Evolutionary conservation across 1,140 invertebrate species (phyloP).

Genomic region (Lerema accius): DNA sequence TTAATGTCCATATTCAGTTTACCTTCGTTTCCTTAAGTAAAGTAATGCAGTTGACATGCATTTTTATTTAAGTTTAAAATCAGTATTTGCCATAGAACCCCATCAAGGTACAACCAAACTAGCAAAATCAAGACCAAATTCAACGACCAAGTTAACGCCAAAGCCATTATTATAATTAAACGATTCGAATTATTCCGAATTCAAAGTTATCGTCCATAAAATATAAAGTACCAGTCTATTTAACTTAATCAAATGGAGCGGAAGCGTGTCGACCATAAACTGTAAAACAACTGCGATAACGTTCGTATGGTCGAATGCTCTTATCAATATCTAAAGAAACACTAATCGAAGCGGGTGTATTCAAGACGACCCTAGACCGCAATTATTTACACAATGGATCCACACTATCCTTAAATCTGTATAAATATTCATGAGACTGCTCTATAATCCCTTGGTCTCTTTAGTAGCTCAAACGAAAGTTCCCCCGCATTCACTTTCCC

Average conservation of each 20-base stretch:
- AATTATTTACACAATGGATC: slow-evolving; percentile 59
- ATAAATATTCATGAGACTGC: slow-evolving; percentile 70
- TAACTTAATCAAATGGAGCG: neutral
- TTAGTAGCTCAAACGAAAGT: slow-evolving; percentile 54
- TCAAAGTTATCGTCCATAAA: neutral
- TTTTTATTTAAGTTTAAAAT: no score
- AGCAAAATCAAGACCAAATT: neutral
- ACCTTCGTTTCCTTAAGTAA: no score
- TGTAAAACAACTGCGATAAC: slow-evolving; percentile 27
- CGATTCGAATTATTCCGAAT: neutral
- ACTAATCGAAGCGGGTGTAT: slow-evolving; percentile 47
- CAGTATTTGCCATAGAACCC: no score
- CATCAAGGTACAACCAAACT: no score
- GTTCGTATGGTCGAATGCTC: slow-evolving; percentile 30
- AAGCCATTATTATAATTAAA: slow-evolving; percentile 2
- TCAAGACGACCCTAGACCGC: slow-evolving; percentile 46
- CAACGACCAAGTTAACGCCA: neutral
- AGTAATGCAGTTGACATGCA: no score
- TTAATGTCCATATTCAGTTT: no score
- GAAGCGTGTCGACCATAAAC: slow-evolving; percentile 9
- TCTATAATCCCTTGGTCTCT: slow-evolving; percentile 58
- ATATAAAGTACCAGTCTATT: neutral
- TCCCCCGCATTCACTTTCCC: slow-evolving; percentile 25
- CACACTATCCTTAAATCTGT: slow-evolving; percentile 62
- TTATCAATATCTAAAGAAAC: slow-evolving; percentile 41